Conservation (phyloP, 1,140 invertebrate species). For the Zaprionus tsacasi region DNA sequence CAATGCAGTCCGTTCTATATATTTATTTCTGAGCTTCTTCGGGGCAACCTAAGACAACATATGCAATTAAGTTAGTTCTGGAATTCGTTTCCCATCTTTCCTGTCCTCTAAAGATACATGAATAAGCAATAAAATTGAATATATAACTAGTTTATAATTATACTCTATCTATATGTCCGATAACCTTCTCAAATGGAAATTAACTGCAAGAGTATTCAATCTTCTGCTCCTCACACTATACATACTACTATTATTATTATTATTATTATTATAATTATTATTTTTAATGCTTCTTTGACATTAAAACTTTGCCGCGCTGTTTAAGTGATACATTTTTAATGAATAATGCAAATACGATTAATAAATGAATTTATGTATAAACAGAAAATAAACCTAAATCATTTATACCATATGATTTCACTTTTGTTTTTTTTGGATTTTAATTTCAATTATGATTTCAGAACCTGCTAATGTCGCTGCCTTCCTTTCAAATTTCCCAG, state of each 20-base stretch:
- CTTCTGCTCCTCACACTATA: conserved; percentile 15
- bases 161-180: not conserved
- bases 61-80: not conserved
- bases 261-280: conserved; percentile 32
- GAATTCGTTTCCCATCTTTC: not conserved
- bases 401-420: conserved; percentile 63
- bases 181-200: not conserved
- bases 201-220: conserved; percentile 22
- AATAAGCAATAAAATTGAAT: conserved; percentile 1
- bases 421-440: conserved; percentile 20
- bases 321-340: conserved; percentile 75
- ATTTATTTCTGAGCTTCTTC: not conserved
- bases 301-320: conserved; percentile 65
- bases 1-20: not conserved
- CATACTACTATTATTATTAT: not conserved
- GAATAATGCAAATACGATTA: conserved; percentile 54
- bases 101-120: not conserved
- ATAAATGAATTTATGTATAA: conserved; percentile 81
- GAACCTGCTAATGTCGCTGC: conserved; percentile 15
- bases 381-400: conserved; percentile 72
- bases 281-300: conserved; percentile 55
- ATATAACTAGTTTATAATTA: conserved; percentile 1
- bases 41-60: conserved; percentile 4
- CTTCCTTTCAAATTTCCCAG: not conserved
- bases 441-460: conserved; percentile 20